phyloP scores from a whole-genome alignment of 2,888 invertebrate species.

The Agonopterix heracliana region DNA sequence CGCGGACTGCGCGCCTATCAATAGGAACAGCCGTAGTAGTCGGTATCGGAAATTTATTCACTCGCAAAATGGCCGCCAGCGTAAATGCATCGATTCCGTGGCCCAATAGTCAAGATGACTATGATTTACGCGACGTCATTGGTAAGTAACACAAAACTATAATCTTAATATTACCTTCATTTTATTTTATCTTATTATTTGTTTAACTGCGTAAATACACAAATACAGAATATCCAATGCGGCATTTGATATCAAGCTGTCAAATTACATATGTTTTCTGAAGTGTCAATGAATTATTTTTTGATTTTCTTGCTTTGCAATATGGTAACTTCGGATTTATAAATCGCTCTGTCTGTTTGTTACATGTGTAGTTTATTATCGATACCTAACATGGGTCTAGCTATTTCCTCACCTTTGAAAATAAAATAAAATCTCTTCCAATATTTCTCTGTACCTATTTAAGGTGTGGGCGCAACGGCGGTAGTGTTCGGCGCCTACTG shows the following conservation, averaged over 20 bases:
- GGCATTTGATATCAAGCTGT: constrained; percentile 15
- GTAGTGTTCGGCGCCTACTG: constrained; percentile 96
- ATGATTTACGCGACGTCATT: constrained; percentile 95
- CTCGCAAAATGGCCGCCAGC: constrained; percentile 55
- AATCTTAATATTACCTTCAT: too few relatives aligned
- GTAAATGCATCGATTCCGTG: constrained; percentile 76
- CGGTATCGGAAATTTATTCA: constrained; percentile 38
- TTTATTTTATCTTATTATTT: background rate
- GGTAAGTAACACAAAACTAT: constrained; percentile 76
- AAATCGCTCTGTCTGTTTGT: too few relatives aligned
- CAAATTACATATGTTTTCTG: constrained; percentile 11
- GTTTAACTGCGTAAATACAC: background rate
- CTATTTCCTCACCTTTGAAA: too few relatives aligned
- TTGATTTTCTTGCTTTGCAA: too few relatives aligned
- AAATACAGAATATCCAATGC: too few relatives aligned
- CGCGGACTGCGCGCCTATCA: constrained; percentile 52
- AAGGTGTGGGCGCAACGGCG: constrained; percentile 97
- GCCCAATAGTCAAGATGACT: constrained; percentile 94
- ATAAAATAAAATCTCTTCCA: too few relatives aligned
- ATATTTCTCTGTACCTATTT: background rate
- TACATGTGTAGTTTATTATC: too few relatives aligned
- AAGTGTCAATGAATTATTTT: background rate
- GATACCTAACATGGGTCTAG: too few relatives aligned
- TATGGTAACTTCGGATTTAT: too few relatives aligned
- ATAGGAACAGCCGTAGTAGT: constrained; percentile 32